These are phyloP conservation scores for Elysia crispata DNA, from an alignment of 2,888 invertebrate genomes.

Conservation along the genomic window DNA sequence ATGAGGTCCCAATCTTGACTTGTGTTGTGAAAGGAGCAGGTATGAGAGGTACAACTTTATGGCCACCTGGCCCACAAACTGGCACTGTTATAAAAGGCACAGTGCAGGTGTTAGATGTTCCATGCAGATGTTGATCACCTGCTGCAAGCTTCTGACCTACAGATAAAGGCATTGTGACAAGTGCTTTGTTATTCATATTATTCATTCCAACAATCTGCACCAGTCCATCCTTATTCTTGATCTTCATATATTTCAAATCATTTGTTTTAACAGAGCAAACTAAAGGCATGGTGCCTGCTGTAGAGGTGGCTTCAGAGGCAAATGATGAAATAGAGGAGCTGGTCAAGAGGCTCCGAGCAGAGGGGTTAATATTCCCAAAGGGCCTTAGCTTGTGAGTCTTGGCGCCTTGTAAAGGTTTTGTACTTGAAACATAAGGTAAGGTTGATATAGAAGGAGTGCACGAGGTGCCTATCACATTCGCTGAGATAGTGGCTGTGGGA, in stretches of 20 bases:
- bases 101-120: background rate
- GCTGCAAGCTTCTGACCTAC: constrained; percentile 10
- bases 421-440: background rate
- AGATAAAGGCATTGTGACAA: constrained; percentile 45
- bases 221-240: constrained; percentile 43
- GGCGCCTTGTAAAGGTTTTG: background rate
- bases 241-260: constrained; percentile 46
- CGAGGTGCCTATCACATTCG: too few species aligned
- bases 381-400: background rate
- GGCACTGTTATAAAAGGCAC: constrained; percentile 35
- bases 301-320: background rate
- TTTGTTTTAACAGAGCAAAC: background rate
- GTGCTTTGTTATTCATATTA: constrained; percentile 19
- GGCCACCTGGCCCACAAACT: constrained; percentile 20
- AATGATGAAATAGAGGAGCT: background rate
- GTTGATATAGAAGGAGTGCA: too few species aligned
- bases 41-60: constrained; percentile 26
- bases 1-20: too few species aligned
- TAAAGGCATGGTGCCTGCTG: background rate
- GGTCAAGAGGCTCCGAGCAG: background rate
- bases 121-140: constrained; percentile 11
- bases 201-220: constrained; percentile 46
- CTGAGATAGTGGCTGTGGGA: too few species aligned
- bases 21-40: background rate
- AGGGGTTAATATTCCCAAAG: background rate